A percentile compares a stretch with the other conserved stretches of the same genome.
Conservation (phyloP, 1,140 invertebrate genomes). For the Pararge aegeria region DNA sequence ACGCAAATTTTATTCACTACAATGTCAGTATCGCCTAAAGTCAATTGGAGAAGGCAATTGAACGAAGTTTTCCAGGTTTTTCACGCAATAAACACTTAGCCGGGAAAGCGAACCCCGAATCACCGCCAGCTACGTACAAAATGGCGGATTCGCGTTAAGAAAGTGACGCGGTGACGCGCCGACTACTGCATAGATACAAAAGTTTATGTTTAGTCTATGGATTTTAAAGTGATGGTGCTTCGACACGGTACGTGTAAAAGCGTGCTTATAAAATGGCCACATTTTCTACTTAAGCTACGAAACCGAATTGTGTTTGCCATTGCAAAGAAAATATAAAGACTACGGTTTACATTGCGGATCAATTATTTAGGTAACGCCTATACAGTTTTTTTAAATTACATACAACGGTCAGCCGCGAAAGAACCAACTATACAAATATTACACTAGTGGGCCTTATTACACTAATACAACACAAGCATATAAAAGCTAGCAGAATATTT, state of each 20-base stretch:
- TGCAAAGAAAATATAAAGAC: no score
- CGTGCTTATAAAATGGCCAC: no score
- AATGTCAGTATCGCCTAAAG: constrained; percentile 53
- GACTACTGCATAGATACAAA: constrained; percentile 50
- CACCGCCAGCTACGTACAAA: constrained; percentile 79
- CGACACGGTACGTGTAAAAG: background rate
- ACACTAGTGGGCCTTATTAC: no score
- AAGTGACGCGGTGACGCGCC: constrained; percentile 78
- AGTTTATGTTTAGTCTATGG: constrained; percentile 12
- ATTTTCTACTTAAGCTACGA: no score
- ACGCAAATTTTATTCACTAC: constrained; percentile 57
- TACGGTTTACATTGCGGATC: no score
- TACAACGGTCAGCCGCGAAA: no score
- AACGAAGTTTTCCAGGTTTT: constrained; percentile 69
- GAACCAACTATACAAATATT: no score
- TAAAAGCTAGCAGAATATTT: no score
- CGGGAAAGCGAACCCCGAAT: constrained; percentile 70
- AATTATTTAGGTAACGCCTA: no score
- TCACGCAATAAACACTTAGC: constrained; percentile 67
- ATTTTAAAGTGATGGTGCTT: background rate
- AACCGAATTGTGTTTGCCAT: no score
- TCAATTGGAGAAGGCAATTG: constrained; percentile 48
- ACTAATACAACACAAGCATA: no score
- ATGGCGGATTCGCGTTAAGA: constrained; percentile 77
- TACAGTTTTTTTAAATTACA: no score